Evolutionary conservation across 2,797 vertebrate genomes (phyloP), one percentile per base, ranked within the genome.

Genomic region (Pipistrellus kuhlii): DNA sequence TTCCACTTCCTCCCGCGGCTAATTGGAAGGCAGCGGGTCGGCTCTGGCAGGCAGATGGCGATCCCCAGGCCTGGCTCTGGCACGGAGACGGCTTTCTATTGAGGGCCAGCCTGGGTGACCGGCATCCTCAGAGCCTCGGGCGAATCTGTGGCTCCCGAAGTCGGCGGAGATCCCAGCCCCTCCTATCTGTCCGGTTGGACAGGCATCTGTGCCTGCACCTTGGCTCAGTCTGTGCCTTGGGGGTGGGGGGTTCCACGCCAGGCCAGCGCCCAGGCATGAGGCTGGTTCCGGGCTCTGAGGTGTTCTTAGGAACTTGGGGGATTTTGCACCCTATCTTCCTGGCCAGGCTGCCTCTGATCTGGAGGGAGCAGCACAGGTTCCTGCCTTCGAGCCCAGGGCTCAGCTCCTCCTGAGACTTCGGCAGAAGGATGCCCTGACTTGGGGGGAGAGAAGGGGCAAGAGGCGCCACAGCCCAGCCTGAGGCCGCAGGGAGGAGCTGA

Each of bases 81-180:
- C 84, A 78, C 15, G 46, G 71, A 32, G 25, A 7, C 30, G 57
- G 2, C 95, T 96, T 97, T 90, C 90, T 93, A 92, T 92, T 38
- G 71, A 93, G 94, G 83, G 73, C 92, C 91, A 35, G 8, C 17
- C 44, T 48, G 14, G 97, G 97, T 92, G 48, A 94, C 69, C 35
- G 91, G 94, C 41, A 18, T 84, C 75, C 82, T 93, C 35, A 68
- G 62, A 25, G 69, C 80, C 90, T 94, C 41, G 57, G 53, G 7
- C 0, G 0, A 23, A 62, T 82, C 82, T 93, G 59, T 76, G 83
- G 91, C 75, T 89, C n/a, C 20, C 14, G 8, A 38, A 88, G 38
- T 83, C 44, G 11, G 6, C 1, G 12, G 59, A 14, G 48, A 12
- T 46, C 53, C 41, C 9, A n/a, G 72, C 64, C 11, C n/a, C n/a